Conservation (phyloP, 64 coral and sea anemone species). For the Porites australiensis region DNA sequence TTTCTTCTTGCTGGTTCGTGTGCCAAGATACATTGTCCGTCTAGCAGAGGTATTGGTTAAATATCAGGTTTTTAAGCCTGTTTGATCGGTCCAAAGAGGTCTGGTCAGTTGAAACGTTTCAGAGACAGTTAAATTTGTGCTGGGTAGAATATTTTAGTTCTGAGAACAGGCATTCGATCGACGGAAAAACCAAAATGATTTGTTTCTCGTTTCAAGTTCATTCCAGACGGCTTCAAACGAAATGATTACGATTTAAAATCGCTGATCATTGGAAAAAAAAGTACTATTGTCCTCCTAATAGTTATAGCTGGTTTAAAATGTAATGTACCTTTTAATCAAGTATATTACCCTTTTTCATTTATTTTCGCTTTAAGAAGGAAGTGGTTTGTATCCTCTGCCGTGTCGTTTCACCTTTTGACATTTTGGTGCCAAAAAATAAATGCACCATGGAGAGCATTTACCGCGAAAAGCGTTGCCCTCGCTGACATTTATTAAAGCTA, state of each 20-base stretch:
- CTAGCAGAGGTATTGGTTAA: neutral
- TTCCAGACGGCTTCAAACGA: neutral
- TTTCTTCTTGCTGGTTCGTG: slow-evolving; percentile 11
- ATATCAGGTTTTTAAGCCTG: slow-evolving; percentile 17
- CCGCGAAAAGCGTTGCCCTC: neutral
- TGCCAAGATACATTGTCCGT: slow-evolving; percentile 28
- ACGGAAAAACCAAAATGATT: neutral
- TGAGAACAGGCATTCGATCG: neutral
- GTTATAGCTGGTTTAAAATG: neutral
- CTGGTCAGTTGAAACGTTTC: neutral
- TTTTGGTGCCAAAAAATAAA: slow-evolving; percentile 1
- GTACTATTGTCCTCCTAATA: neutral
- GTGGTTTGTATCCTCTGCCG: neutral
- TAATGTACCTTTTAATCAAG: neutral
- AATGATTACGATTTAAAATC: neutral
- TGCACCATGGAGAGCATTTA: neutral
- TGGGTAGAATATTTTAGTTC: neutral
- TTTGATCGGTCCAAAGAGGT: neutral
- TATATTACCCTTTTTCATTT: neutral
- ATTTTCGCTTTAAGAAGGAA: neutral
- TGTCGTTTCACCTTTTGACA: neutral
- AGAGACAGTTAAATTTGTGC: neutral
- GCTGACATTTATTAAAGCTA: too few relatives aligned
- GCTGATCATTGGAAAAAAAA: neutral
- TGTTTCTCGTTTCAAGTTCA: neutral